Base-by-base conservation (phyloP, 2,113 vertebrate genomes). In the Cacatua alba region DNA sequence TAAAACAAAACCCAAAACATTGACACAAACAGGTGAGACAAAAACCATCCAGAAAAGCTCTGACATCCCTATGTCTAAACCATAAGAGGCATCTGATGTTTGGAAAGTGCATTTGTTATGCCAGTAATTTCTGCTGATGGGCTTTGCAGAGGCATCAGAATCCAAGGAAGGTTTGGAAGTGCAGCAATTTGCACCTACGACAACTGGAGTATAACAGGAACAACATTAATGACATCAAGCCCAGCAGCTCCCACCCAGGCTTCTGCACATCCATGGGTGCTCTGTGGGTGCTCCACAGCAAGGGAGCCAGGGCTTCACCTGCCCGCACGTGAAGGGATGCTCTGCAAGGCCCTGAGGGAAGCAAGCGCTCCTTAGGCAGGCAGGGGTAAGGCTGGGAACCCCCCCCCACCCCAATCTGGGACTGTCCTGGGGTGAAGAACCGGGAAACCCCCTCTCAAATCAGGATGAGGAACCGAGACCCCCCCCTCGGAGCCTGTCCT, bases 141-240 rank as follows among this genome's bases (percentile, higher is more conserved):
- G 92, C 90, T 95, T 72, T 88, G 86, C 92, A 53, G 94, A 89
- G 90, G 6, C 77, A 90, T 1, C 94, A 33, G 21, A 26, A 67
- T 88, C 70, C 90, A 37, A n/a, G 81, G 65, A 80, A 57, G n/a
- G 20, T 39, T 60, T 17, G 87, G 78, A 67, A 71, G 94, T 0
- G 86, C 68, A 49, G 91, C 68, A 28, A 62, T 80, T 48, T 37
- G 76, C 83, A 82, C 76, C 76, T 60, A 69, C 43, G 28, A 64
- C 96, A 94, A 21, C 13, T 6, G 67, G 88, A 76, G 78, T 3
- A 25, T 13, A 79, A 83, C 37, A 19, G 76, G 55, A 70, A 63
- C 69, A 26, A 8, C 70, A 24, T 2, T 4, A 23, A 48, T 2
- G 37, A 6, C 65, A 37, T 37, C 13, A 2, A 17, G 63, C 10